These are phyloP conservation scores for Drosophila ananassae DNA, from an alignment of 1,140 invertebrate species.

Conservation along the genomic window DNA sequence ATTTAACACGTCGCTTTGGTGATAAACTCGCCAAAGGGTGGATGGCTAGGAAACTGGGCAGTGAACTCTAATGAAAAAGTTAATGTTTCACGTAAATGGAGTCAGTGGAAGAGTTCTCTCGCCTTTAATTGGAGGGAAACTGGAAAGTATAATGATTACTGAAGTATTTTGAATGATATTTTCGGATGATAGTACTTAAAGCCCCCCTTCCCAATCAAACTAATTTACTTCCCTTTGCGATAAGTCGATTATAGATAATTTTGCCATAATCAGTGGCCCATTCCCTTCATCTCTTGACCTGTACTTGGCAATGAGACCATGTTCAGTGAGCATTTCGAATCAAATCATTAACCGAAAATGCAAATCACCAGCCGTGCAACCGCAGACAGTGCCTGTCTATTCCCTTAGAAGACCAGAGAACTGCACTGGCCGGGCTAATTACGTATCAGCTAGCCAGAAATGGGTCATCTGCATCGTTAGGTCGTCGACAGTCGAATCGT, in stretches of 20 bases:
- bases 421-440: constrained; percentile 43
- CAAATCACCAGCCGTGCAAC: constrained; percentile 19
- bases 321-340: constrained; percentile 36
- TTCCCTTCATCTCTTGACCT: constrained; percentile 2
- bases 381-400: constrained; percentile 46
- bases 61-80: neutral
- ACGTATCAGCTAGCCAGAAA: constrained; percentile 51
- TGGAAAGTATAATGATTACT: neutral
- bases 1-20: constrained; percentile 5
- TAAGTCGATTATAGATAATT: neutral
- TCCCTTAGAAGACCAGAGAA: constrained; percentile 29
- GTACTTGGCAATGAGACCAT: constrained; percentile 6
- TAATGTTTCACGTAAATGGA: neutral
- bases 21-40: constrained; percentile 10
- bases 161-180: neutral
- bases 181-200: too few species aligned
- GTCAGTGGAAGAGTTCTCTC: neutral
- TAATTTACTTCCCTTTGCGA: neutral
- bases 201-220: neutral
- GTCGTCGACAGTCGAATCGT: constrained; percentile 20
- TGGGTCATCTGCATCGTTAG: constrained; percentile 55
- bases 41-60: neutral
- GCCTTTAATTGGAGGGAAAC: neutral
- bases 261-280: constrained; percentile 7
- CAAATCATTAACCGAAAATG: constrained; percentile 22